phyloP scores from a whole-genome alignment of 30 jellyfish, hydroid and myxozoan species.

The Turritopsis rubra region DNA sequence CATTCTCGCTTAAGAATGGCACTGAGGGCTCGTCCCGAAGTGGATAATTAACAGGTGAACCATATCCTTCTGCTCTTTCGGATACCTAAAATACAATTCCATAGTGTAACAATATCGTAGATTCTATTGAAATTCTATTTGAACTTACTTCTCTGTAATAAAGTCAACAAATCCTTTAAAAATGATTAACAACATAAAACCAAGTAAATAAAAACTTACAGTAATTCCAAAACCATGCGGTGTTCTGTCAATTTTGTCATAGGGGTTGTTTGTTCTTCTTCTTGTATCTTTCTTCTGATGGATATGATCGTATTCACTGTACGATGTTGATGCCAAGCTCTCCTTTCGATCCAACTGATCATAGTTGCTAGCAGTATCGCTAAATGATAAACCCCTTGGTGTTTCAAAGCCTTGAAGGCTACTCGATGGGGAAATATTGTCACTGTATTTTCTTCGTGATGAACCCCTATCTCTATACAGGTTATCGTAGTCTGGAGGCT shows the following conservation, averaged over 20 bases:
- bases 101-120: no score
- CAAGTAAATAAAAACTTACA: not conserved
- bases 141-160: no score
- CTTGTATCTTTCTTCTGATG: slow-evolving; percentile 1
- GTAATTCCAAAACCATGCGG: not conserved
- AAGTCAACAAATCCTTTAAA: not conserved
- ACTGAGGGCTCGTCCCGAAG: slow-evolving; percentile 27
- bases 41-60: not conserved
- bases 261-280: not conserved
- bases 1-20: slow-evolving; percentile 8
- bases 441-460: not conserved
- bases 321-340: slow-evolving; percentile 8
- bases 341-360: slow-evolving; percentile 19
- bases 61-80: not conserved
- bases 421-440: not conserved
- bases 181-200: not conserved
- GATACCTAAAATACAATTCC: not conserved
- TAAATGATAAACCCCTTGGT: slow-evolving; percentile 12
- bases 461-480: not conserved
- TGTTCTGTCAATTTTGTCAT: slow-evolving; percentile 14
- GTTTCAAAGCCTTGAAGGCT: slow-evolving; percentile 15
- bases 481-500: slow-evolving; percentile 31
- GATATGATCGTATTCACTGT: slow-evolving; percentile 24
- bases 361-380: not conserved
- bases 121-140: no score